Evolutionary conservation across 1,140 invertebrate species (phyloP), one percentile per base, ranked within the genome.

Genomic region (Eueides isabella): DNA sequence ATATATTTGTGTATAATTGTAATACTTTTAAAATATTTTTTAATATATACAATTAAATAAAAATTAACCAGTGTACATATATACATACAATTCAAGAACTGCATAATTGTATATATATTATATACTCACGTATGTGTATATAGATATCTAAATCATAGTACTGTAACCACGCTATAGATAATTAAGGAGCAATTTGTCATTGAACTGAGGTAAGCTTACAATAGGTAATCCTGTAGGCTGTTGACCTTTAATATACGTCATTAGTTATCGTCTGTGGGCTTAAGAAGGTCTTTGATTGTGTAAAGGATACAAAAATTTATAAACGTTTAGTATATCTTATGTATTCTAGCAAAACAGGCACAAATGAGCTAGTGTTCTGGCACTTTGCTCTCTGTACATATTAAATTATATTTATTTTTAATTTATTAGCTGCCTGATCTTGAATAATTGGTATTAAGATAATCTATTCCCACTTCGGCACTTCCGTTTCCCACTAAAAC

Each of bases 231-330:
- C 65, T 55, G 35, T 67, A 41, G 71, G 71, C 41, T 61, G 71
- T 67, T 72, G 71, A 72, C 71, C 71, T 72, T 72, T 61, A 72
- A 61, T 61, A 72, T 55, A 62, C 71, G 61, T 72, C 71, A 72
- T 72, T 72, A 72, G 71, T 72, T 62, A 72, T 67, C 65, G 71
- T 72, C 67, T 62, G 31, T 55, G 48, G 23, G 23, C 48, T 26
- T 55, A 23, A 55, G 48, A 55, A 55, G 23, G 23, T 55, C 19
- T 16, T 4, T 44, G 41, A 5, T n/a, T 26, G 16, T 19, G 48
- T 55, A 55, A 55, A 23, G 19, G 19, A 12, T 55, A n/a, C 5
- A 26, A 11, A 55, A 55, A 26, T n/a, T n/a, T n/a, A n/a, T n/a
- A n/a, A n/a, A n/a, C n/a, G n/a, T n/a, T n/a, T n/a, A n/a, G n/a